Conservation (phyloP, 1,140 invertebrate genomes). For the Drosophila nigrodunni region DNA sequence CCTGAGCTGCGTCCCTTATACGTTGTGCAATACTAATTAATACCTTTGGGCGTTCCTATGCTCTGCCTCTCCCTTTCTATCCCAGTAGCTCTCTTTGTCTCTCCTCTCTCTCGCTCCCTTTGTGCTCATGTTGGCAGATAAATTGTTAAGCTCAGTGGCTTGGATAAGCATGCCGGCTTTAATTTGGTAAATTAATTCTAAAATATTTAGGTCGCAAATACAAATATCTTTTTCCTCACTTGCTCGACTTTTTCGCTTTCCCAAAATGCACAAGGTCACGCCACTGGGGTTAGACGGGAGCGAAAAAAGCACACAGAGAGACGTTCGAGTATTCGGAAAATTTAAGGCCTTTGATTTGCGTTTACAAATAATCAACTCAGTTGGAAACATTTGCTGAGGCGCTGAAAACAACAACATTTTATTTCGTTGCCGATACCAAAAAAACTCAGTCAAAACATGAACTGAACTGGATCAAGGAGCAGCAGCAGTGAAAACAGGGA, state of each 20-base stretch:
- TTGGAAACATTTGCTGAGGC: constrained; percentile 66
- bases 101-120: constrained; percentile 13
- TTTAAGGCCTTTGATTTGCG: constrained; percentile 76
- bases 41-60: constrained; percentile 69
- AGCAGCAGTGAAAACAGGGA: not conserved
- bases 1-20: constrained; percentile 12
- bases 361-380: constrained; percentile 74
- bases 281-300: constrained; percentile 10
- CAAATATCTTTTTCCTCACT: constrained; percentile 13
- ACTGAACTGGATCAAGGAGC: constrained; percentile 17
- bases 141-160: constrained; percentile 78
- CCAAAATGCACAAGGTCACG: constrained; percentile 61
- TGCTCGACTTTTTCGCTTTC: not conserved
- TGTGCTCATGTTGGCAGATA: constrained; percentile 68
- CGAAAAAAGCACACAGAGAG: constrained; percentile 25
- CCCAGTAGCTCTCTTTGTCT: not conserved
- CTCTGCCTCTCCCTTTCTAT: constrained; percentile 7
- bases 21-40: constrained; percentile 73
- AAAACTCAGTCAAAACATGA: constrained; percentile 51
- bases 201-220: constrained; percentile 80
- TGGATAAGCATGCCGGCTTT: constrained; percentile 78
- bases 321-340: constrained; percentile 54
- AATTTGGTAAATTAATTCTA: constrained; percentile 81
- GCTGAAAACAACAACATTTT: constrained; percentile 3
- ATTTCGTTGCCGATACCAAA: constrained; percentile 48